Evolutionary conservation across 92 coral and sea anemone species (phyloP).

Genomic region (Porites rus): DNA sequence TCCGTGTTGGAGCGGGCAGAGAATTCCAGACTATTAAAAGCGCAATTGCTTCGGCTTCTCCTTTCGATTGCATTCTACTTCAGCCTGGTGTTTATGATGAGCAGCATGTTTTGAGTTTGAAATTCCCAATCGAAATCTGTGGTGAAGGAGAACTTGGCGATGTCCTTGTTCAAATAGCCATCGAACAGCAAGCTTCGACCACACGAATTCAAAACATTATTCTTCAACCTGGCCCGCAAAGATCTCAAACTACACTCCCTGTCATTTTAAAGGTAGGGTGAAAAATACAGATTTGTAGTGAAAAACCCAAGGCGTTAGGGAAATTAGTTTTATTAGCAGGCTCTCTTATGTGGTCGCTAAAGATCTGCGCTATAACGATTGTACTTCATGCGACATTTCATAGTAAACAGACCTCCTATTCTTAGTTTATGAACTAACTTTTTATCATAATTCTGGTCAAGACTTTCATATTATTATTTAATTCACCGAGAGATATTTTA

Average conservation of each 20-base stretch:
- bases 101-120: constrained; percentile 85
- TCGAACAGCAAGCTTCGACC: constrained; percentile 91
- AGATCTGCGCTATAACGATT: background rate
- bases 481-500: no score
- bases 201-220: constrained; percentile 84
- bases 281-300: background rate
- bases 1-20: constrained; percentile 86
- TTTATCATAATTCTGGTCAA: no score
- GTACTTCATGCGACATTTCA: background rate
- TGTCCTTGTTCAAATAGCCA: constrained; percentile 83
- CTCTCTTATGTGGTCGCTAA: background rate
- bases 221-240: constrained; percentile 85
- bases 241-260: constrained; percentile 86
- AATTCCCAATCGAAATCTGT: constrained; percentile 90
- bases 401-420: background rate
- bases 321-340: background rate
- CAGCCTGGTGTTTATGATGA: constrained; percentile 88
- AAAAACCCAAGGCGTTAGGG: background rate
- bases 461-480: no score
- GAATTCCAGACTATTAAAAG: constrained; percentile 77
- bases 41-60: constrained; percentile 91
- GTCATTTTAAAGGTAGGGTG: constrained; percentile 87
- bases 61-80: constrained; percentile 86
- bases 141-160: constrained; percentile 90
- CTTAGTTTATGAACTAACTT: background rate